Evolutionary conservation across 2,113 vertebrate genomes (phyloP), one percentile per base, ranked within the genome.

Genomic region (Lycocorax pyrrhopterus): DNA sequence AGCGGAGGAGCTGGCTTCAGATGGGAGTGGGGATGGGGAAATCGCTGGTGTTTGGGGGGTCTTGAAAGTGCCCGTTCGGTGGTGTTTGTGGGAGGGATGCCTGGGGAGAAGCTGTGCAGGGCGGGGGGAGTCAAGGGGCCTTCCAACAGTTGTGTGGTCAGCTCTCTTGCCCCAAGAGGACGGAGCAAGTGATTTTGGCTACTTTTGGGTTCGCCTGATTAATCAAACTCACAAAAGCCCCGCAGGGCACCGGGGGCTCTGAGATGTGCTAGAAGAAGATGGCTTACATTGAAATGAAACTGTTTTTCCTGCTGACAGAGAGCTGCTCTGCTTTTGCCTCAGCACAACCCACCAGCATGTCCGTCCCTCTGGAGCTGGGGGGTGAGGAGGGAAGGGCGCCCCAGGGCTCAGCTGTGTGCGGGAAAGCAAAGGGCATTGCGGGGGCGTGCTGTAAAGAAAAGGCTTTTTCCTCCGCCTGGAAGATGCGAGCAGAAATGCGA

Each of bases 21-120:
- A 22, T 1, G 55, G 9, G 30, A 43, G 22, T 0, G 3, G 25
- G 13, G 43, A 11, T 6, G 16, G 13, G 68, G 15, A 10, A 63
- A 23, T 10, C 53, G 0, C 30, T 13, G 73, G 2, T 1, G 2
- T 3, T 11, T 18, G 9, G 10, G 6, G 32, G 12, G 18, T 35
- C 52, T 46, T 16, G 62, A 10, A 29, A 59, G 58, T 14, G 66
- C 7, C 18, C 2, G 0, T 23, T 30, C 47, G 0, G 72, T 8
- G 46, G 30, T 23, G 53, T 12, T 41, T 41, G 75, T 0, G 4
- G 52, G 25, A 59, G 30, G 51, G 67, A 15, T 72, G 71, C 29
- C 21, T 2, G 2, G 21, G 53, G 41, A 60, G 46, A 55, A 56
- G 82, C 64, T n/a, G n/a, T 16, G 46, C 0, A 1, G 29, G n/a